Evolutionary conservation across 1,140 invertebrate species (phyloP).

Genomic region (Drosophila equinoxialis): DNA sequence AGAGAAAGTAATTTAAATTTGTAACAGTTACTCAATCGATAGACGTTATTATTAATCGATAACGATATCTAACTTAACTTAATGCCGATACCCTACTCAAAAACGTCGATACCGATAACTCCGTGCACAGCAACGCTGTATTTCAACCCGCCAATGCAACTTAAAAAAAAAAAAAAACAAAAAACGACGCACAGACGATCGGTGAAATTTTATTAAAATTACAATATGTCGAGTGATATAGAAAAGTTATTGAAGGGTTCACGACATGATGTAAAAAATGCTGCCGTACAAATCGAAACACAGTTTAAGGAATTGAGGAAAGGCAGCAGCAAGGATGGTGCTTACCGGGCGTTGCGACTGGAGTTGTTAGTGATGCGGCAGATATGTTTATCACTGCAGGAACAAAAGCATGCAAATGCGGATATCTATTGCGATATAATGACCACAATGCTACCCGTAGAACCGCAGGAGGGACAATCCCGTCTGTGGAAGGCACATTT

Average conservation of each 20-base stretch:
- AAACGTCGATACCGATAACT: background rate
- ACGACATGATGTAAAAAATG: constrained; percentile 30
- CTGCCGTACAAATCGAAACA: background rate
- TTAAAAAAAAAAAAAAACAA: constrained; percentile 31
- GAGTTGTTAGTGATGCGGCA: constrained; percentile 43
- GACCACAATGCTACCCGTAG: constrained; percentile 43
- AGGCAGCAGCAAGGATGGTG: background rate
- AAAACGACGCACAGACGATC: constrained; percentile 4
- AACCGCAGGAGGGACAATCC: constrained; percentile 32
- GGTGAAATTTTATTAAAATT: constrained; percentile 19
- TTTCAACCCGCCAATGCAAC: constrained; percentile 20
- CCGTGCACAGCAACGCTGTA: background rate
- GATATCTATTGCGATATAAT: constrained; percentile 56
- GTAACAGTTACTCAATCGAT: background rate
- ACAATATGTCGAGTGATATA: constrained; percentile 40
- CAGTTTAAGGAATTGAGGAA: constrained; percentile 10
- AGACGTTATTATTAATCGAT: too few relatives aligned
- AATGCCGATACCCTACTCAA: background rate
- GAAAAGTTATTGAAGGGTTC: constrained; percentile 31
- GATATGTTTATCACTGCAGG: constrained; percentile 47
- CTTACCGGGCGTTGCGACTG: constrained; percentile 15
- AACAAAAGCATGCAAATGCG: constrained; percentile 41
- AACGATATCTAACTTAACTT: background rate
- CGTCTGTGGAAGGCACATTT: constrained; percentile 58
- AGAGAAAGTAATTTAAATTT: too few relatives aligned